phyloP scores from a whole-genome alignment of 64 coral and sea anemone species.

The Actinia tenebrosa region DNA sequence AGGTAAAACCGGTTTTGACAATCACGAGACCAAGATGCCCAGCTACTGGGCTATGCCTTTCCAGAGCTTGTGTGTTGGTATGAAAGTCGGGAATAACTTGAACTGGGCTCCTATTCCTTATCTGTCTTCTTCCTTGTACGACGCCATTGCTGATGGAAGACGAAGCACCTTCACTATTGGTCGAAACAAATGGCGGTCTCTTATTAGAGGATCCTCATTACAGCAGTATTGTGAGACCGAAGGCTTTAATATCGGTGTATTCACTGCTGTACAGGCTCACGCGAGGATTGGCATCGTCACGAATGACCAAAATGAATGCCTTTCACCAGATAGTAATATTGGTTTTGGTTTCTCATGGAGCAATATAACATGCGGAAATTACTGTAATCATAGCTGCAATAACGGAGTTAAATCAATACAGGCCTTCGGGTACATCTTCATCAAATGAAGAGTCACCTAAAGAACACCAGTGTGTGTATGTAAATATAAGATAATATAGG shows the following conservation, averaged over 20 bases:
- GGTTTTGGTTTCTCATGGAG: not conserved
- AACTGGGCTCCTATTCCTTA: constrained; percentile 18
- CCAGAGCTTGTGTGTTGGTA: not conserved
- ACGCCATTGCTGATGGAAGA: not conserved
- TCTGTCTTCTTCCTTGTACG: constrained; percentile 20
- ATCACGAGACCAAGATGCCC: constrained; percentile 54
- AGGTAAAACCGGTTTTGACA: constrained; percentile 8
- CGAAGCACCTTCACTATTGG: not conserved
- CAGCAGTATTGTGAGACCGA: not conserved
- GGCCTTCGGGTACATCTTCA: not conserved
- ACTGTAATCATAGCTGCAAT: not conserved
- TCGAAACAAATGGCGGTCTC: constrained; percentile 32
- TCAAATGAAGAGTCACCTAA: not conserved
- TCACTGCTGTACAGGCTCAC: too few relatives aligned
- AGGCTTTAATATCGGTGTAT: not conserved
- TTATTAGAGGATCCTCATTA: constrained; percentile 38
- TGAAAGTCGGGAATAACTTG: constrained; percentile 27
- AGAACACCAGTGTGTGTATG: too few relatives aligned
- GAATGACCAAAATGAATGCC: not conserved
- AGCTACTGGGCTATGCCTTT: constrained; percentile 47
- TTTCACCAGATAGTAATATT: not conserved
- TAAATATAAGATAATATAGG: too few relatives aligned
- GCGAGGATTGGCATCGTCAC: not conserved
- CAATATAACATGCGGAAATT: not conserved
- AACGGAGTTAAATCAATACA: not conserved